Evolutionary conservation across 2,888 invertebrate species (phyloP).

Genomic region (Tuta absoluta): DNA sequence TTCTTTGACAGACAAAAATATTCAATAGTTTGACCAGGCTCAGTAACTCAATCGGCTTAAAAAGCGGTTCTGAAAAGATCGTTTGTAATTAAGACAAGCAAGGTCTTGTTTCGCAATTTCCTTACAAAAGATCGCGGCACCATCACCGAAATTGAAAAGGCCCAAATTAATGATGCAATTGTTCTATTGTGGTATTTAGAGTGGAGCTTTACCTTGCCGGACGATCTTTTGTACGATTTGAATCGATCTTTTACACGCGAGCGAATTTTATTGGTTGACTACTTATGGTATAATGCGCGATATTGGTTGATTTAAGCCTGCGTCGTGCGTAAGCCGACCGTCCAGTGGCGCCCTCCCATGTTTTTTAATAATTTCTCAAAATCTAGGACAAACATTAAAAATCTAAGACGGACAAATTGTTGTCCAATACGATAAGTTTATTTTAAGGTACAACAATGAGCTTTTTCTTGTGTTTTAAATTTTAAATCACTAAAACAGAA

Average conservation of each 20-base stretch:
- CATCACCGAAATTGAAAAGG: slow-evolving; percentile 27
- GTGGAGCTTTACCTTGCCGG: neutral
- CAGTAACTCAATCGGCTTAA: neutral
- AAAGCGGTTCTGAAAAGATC: slow-evolving; percentile 5
- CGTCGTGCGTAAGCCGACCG: too few relatives aligned
- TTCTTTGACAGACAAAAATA: too few relatives aligned
- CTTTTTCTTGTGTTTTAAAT: too few relatives aligned
- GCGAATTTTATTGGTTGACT: neutral
- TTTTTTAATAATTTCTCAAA: too few relatives aligned
- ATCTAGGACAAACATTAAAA: too few relatives aligned
- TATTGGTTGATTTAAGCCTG: too few relatives aligned
- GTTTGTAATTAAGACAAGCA: slow-evolving; percentile 16
- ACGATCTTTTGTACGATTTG: slow-evolving; percentile 5
- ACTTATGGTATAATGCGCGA: too few relatives aligned
- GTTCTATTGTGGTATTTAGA: neutral
- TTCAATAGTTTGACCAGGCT: slow-evolving; percentile 1
- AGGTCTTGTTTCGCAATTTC: slow-evolving; percentile 14
- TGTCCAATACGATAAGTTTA: too few relatives aligned
- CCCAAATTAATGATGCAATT: slow-evolving; percentile 24
- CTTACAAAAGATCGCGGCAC: slow-evolving; percentile 12
- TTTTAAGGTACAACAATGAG: too few relatives aligned
- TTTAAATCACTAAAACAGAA: too few relatives aligned
- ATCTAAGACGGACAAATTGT: too few relatives aligned
- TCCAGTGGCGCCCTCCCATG: too few relatives aligned
- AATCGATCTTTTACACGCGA: neutral